A percentile compares a stretch with the other conserved stretches of the same genome.
These are phyloP conservation scores for Elgaria multicarinata DNA, from an alignment of 2,113 vertebrate species.

Conservation along the genomic window DNA sequence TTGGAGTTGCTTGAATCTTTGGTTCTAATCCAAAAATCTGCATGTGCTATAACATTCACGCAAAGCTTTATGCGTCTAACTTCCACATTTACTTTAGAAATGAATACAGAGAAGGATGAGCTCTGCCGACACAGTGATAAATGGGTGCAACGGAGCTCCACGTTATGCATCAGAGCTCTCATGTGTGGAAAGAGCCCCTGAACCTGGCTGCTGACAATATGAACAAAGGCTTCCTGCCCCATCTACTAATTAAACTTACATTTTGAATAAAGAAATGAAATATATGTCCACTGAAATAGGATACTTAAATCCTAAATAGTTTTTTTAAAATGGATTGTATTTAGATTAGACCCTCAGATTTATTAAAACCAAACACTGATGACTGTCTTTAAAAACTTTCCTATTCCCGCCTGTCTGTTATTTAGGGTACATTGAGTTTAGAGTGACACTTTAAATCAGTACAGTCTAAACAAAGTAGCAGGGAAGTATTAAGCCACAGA, in stretches of 20 bases:
- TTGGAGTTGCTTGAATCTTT: neutral
- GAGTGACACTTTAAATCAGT: constrained; percentile 60
- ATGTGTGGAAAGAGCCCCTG: neutral
- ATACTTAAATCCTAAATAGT: constrained; percentile 36
- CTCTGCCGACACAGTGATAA: neutral
- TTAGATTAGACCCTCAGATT: constrained; percentile 39
- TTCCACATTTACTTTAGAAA: neutral
- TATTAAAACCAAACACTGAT: constrained; percentile 35
- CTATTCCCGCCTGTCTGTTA: constrained; percentile 58
- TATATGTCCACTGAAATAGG: constrained; percentile 4
- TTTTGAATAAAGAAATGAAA: neutral
- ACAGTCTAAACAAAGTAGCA: constrained; percentile 72
- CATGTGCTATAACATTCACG: neutral
- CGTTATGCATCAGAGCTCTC: neutral
- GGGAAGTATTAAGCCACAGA: constrained; percentile 70
- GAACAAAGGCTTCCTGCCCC: neutral
- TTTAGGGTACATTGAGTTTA: constrained; percentile 49
- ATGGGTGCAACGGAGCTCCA: neutral
- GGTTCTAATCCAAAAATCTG: neutral
- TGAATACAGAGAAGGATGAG: neutral
- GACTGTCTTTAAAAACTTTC: constrained; percentile 60
- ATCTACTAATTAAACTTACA: neutral
- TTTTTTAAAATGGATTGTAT: constrained; percentile 48
- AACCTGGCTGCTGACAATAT: neutral
- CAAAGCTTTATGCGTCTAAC: neutral